Evolutionary conservation across 2,888 invertebrate species (phyloP), one percentile per base, ranked within the genome.

Genomic region (Buathra laborator): DNA sequence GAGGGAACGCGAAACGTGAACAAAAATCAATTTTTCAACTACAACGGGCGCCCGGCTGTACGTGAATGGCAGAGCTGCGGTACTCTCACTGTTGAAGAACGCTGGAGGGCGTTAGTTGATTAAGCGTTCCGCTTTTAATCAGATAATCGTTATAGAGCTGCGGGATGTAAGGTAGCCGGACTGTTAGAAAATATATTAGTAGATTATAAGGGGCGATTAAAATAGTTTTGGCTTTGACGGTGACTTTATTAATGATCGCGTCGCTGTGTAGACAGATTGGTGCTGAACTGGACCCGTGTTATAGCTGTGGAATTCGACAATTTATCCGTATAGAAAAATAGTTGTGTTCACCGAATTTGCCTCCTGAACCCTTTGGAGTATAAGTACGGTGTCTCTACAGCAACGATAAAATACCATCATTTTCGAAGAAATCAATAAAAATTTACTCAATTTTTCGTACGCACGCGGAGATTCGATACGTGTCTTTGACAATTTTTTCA

Each of bases 11-110:
- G 44, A 59, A 62, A 46, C 46, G 59, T 59, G 6, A 46, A 62
- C 72, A 59, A 62, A 74, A 74, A 74, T 59, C 72, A 74, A 74
- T 74, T 62, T 59, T 62, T 74, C 43, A 53, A 44, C 59, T 48
- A 24, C 46, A 62, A 10, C 3, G 29, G 1, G 1, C 59, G 19
- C 19, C 16, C 37, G 37, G 9, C 51, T 51, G 44, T 29, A 62
- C 29, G 72, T 14, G 46, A 62, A 43, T 46, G 59, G n/a, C 44
- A 29, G 51, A 2, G 59, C n/a, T n/a, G 44, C 2, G 19, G 43
- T 29, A 71, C 19, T 71, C 12, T 53, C 32, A 24, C 46, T 48
- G 19, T 3, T 14, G 43, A 71, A 56, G 14, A 5, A 6, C 1
- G 6, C 12, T 44, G 19, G 37, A 37, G 59, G 44, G 72, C 10